These are phyloP conservation scores for Melinopterus prodromus DNA, from an alignment of 2,888 invertebrate species.

Conservation along the genomic window DNA sequence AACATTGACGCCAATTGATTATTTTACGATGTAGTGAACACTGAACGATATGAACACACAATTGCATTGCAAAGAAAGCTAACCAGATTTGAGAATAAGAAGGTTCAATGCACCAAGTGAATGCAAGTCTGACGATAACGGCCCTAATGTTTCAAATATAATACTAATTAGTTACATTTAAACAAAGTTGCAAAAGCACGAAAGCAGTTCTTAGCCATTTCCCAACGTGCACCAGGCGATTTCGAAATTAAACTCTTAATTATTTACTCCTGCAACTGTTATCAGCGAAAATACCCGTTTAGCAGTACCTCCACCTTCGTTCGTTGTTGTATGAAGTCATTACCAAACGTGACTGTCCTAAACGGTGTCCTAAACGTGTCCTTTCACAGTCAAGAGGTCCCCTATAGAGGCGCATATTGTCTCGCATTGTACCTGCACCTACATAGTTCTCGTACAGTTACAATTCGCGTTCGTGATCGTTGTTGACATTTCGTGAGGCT, in stretches of 20 bases:
- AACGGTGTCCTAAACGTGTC: slow-evolving; percentile 22
- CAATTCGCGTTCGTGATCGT: background rate
- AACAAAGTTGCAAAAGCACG: background rate
- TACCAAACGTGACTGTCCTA: slow-evolving; percentile 24
- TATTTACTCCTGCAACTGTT: background rate
- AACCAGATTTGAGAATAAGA: no score
- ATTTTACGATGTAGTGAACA: no score
- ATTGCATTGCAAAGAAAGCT: no score
- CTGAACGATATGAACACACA: no score
- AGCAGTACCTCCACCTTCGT: background rate
- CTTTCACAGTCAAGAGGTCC: slow-evolving; percentile 14
- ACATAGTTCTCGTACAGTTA: background rate
- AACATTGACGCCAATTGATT: no score
- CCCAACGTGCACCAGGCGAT: background rate
- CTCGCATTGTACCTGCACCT: background rate
- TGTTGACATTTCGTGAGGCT: no score
- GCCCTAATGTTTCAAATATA: no score
- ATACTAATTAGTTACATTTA: background rate
- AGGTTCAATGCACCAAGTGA: no score
- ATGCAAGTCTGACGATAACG: no score
- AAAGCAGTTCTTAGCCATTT: background rate
- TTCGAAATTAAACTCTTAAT: background rate
- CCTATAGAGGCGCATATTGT: background rate
- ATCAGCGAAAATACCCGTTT: background rate
- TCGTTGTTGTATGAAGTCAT: slow-evolving; percentile 18